These are phyloP conservation scores for Plutella xylostella DNA, from an alignment of 2,888 invertebrate genomes.

Conservation along the genomic window DNA sequence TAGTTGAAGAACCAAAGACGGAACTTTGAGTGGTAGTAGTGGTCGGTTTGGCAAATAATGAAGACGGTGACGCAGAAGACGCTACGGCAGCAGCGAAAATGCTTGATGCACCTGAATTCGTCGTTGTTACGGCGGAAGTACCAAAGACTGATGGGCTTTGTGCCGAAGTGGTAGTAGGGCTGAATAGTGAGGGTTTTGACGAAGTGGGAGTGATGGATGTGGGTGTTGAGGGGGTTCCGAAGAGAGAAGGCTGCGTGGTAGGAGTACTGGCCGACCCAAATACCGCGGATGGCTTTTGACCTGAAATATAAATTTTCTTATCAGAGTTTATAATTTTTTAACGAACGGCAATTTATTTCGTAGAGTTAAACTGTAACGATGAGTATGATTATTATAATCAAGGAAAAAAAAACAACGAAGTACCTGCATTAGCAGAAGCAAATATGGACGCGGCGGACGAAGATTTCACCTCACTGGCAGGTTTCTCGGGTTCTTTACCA, in stretches of 20 bases:
- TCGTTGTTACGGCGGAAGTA: constrained; percentile 11
- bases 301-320: too few relatives aligned
- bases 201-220: constrained; percentile 16
- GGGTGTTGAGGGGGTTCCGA: constrained; percentile 17
- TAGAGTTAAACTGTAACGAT: too few relatives aligned
- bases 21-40: constrained; percentile 12
- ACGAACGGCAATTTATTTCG: too few relatives aligned
- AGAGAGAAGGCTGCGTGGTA: constrained; percentile 20
- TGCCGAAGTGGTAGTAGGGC: constrained; percentile 5
- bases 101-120: not conserved
- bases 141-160: constrained; percentile 22
- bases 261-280: constrained; percentile 19
- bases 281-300: constrained; percentile 21
- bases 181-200: constrained; percentile 15
- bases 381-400: too few relatives aligned
- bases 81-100: constrained; percentile 2
- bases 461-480: not conserved
- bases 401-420: too few relatives aligned
- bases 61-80: not conserved
- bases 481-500: not conserved
- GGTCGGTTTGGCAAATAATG: not conserved
- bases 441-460: constrained; percentile 26
- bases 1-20: constrained; percentile 19
- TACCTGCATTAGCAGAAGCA: constrained; percentile 22
- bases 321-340: too few relatives aligned